A percentile compares a stretch with the other conserved stretches of the same genome.
Conservation (phyloP, 2,113 vertebrate genomes). For the Macaca mulatta region DNA sequence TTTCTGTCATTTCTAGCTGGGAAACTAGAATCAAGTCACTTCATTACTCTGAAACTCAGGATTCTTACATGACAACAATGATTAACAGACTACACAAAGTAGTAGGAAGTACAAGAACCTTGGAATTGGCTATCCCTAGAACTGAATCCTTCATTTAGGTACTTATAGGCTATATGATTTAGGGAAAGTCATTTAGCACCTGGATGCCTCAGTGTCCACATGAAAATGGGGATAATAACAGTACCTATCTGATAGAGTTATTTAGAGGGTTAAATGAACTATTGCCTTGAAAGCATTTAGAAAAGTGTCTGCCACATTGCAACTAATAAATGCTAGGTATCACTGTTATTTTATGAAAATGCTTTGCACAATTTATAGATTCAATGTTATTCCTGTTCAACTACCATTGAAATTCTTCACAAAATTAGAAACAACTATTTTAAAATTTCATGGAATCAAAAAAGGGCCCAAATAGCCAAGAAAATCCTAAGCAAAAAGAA, state of each 20-base stretch:
- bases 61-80: not conserved
- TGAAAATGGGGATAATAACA: not conserved
- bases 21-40: not conserved
- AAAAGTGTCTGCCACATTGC: not conserved
- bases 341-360: not conserved
- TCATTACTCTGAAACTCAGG: not conserved
- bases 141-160: not conserved
- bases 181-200: not conserved
- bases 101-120: not conserved
- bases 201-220: conserved; percentile 44
- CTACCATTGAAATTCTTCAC: too few relatives aligned
- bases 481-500: too few relatives aligned
- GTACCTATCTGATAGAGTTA: not conserved
- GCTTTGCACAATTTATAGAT: not conserved
- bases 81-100: not conserved
- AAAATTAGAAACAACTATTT: too few relatives aligned
- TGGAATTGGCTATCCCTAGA: not conserved
- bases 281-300: not conserved
- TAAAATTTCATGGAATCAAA: too few relatives aligned
- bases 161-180: conserved; percentile 38
- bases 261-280: not conserved
- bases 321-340: not conserved
- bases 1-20: not conserved
- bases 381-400: too few relatives aligned
- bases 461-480: too few relatives aligned